Percentiles rank a stretch among this genome's conserved stretches.
Conservation (phyloP, 2,113 vertebrate genomes). For the Agelaius tricolor region DNA sequence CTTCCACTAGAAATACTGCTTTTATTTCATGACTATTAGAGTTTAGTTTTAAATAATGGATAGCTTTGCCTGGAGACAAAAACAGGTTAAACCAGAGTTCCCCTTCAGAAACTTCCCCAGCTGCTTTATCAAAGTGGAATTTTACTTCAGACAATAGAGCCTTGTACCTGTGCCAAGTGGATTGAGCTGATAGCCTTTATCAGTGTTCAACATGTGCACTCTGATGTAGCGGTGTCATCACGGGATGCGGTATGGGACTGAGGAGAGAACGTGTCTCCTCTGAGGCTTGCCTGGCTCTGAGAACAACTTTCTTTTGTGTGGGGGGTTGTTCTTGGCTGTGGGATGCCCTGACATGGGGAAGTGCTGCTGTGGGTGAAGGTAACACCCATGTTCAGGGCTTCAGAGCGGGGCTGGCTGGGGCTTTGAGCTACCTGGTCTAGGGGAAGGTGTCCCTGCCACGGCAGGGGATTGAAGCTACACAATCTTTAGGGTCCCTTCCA, state of each 20-base stretch:
- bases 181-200: conserved; percentile 35
- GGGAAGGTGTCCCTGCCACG: not conserved
- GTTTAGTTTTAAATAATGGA: conserved; percentile 19
- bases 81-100: not conserved
- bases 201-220: not conserved
- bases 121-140: conserved; percentile 17
- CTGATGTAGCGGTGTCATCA: not conserved
- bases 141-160: conserved; percentile 1
- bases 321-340: not conserved
- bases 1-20: not conserved
- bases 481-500: rapidly evolving
- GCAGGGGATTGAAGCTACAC: rapidly evolving
- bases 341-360: not conserved
- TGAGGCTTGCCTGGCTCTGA: not conserved
- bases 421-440: not conserved
- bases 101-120: conserved; percentile 16
- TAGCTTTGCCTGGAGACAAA: not conserved
- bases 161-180: not conserved
- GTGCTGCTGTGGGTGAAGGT: not conserved
- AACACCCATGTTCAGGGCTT: rapidly evolving
- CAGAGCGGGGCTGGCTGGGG: not conserved
- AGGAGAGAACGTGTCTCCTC: not conserved
- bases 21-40: not conserved
- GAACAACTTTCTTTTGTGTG: not conserved
- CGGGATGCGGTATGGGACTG: not conserved